These are phyloP conservation scores for Ectemnius continuus DNA, from an alignment of 2,888 invertebrate genomes.

Conservation along the genomic window DNA sequence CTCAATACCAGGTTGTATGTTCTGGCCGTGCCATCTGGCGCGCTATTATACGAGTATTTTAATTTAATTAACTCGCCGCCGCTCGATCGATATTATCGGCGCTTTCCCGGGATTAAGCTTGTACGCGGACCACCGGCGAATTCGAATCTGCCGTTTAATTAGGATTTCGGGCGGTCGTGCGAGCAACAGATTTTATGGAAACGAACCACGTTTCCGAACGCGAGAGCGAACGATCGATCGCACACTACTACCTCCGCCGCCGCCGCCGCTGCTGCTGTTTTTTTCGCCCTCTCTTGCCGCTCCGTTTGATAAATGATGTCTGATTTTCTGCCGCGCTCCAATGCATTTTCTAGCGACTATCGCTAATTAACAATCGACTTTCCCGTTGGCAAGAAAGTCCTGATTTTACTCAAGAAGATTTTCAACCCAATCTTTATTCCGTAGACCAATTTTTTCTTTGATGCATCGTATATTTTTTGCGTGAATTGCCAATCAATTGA, in stretches of 20 bases:
- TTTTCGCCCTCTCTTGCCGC: background rate
- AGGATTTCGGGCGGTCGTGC: conserved; percentile 73
- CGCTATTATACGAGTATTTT: conserved; percentile 77
- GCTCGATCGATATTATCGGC: conserved; percentile 77
- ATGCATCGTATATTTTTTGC: background rate
- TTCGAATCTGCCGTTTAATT: conserved; percentile 76
- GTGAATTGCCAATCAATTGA: background rate
- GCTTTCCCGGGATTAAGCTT: conserved; percentile 76
- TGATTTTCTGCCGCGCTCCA: background rate
- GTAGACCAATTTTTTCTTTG: background rate
- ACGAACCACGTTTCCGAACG: conserved; percentile 49
- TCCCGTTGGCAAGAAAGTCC: background rate
- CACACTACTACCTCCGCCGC: conserved; percentile 5
- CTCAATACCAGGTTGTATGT: conserved; percentile 73
- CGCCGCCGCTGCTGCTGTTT: no score
- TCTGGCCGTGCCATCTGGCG: conserved; percentile 75
- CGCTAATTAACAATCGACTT: background rate
- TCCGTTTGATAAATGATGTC: conserved; percentile 7
- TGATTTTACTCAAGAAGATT: background rate
- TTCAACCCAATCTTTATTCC: background rate
- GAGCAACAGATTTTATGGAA: conserved; percentile 74
- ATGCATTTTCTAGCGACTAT: background rate
- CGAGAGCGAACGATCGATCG: conserved; percentile 32
- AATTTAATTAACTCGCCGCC: conserved; percentile 76
- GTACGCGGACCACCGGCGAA: conserved; percentile 65